These are phyloP conservation scores for Alouatta palliata DNA, from an alignment of 2,113 vertebrate genomes.

Conservation along the genomic window DNA sequence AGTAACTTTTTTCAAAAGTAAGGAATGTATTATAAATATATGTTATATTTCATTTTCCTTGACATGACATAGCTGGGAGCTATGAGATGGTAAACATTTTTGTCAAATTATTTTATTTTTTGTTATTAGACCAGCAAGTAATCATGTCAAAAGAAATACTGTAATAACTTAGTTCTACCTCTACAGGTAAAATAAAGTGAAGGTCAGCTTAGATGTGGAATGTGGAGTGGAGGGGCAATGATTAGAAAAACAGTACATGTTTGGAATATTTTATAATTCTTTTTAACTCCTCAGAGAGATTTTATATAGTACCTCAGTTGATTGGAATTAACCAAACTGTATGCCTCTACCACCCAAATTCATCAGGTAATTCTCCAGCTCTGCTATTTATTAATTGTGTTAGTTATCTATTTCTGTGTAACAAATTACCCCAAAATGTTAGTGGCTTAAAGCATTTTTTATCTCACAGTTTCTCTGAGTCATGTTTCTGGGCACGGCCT, in stretches of 20 bases:
- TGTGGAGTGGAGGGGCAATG: background rate
- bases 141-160: constrained; percentile 43
- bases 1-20: constrained; percentile 37
- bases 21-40: constrained; percentile 50
- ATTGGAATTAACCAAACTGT: background rate
- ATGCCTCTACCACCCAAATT: background rate
- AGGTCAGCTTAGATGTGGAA: background rate
- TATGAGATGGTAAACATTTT: constrained; percentile 28
- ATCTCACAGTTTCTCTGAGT: background rate
- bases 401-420: background rate
- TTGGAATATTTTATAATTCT: background rate
- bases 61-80: background rate
- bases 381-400: background rate
- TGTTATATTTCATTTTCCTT: background rate
- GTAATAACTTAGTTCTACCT: background rate
- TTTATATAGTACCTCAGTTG: background rate
- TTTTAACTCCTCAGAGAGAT: background rate
- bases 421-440: background rate
- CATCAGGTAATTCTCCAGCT: background rate
- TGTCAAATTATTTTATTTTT: constrained; percentile 42
- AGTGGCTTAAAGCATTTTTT: background rate
- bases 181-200: background rate
- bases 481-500: background rate
- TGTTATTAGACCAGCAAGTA: constrained; percentile 23
- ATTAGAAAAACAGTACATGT: background rate